Evolutionary conservation across 2,888 invertebrate species (phyloP), one percentile per base, ranked within the genome.

Genomic region (Pollenia labialis): DNA sequence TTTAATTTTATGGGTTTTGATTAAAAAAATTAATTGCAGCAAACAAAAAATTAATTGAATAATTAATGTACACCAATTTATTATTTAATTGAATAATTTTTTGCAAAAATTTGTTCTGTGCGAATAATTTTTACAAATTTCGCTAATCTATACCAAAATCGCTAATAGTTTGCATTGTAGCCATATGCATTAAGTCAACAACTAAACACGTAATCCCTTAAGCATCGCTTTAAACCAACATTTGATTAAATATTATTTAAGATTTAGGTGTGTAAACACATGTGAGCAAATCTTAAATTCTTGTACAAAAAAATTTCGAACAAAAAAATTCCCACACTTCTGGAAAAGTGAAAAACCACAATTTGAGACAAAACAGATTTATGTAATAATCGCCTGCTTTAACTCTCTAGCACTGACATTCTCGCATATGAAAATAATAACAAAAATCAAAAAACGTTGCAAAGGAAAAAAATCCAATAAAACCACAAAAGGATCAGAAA

Each of bases 401-500:
- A 14, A 42, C 84, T 44, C 8, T 62, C 54, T 18, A 40, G 18
- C 66, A 74, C 46, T 80, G 60, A 50, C 11, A 12, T 42, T 52
- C 44, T 42, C 40, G 42, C 32, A 18, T 40, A 72, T 48, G 42
- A 72, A 81, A 72, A 48, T 18, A 32, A 23, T 54, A 46, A 44
- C 1, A 54, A 54, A 62, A 82, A 62, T 46, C 69, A 71, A 69
- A 82, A 76, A 56, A 72, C 56, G 48, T 48, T 23, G 42, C 32
- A 46, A 74, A 66, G 42, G 40, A 64, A 81, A 74, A 76, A 77
- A 84, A 84, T 84, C 84, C 81, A 84, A 81, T 84, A 87, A 87
- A 87, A 87, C 87, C 87, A 87, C 87, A 87, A 81, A 84, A 87
- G 83, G 72, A 84, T 84, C 71, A 81, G 72, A 16, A 23, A 82